Conservation (phyloP, 1,140 invertebrate genomes). For the Camponotus vicinus region DNA sequence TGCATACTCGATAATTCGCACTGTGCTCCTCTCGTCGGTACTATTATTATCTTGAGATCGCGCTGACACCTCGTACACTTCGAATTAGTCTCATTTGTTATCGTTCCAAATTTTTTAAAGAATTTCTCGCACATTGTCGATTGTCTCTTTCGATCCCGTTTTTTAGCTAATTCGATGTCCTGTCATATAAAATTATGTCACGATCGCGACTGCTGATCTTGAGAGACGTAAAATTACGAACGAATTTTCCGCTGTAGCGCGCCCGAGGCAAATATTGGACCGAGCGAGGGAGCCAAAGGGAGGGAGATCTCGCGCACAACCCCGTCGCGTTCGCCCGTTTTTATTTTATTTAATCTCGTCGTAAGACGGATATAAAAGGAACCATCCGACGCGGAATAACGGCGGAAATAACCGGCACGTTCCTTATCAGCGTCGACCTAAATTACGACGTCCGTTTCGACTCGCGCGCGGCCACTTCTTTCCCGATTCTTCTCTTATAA, state of each 20-base stretch:
- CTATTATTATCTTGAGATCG: background rate
- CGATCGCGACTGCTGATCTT: conserved; percentile 11
- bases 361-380: conserved; percentile 57
- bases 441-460: conserved; percentile 74
- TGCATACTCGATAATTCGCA: background rate
- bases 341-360: conserved; percentile 64
- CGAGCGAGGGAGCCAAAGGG: background rate
- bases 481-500: conserved; percentile 60
- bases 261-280: conserved; percentile 35
- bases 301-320: background rate
- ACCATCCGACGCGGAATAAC: conserved; percentile 57
- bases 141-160: background rate
- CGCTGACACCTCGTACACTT: background rate
- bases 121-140: too few species aligned
- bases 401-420: conserved; percentile 71
- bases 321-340: conserved; percentile 11
- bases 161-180: background rate
- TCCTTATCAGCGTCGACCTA: conserved; percentile 75
- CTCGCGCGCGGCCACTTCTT: background rate
- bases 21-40: too few species aligned
- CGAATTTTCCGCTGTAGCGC: conserved; percentile 15
- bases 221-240: conserved; percentile 29
- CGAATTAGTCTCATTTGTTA: background rate
- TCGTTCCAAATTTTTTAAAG: background rate
- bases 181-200: background rate